Evolutionary conservation across 1,140 invertebrate species (phyloP), one percentile per base, ranked within the genome.

Genomic region (Drosophila orosa): DNA sequence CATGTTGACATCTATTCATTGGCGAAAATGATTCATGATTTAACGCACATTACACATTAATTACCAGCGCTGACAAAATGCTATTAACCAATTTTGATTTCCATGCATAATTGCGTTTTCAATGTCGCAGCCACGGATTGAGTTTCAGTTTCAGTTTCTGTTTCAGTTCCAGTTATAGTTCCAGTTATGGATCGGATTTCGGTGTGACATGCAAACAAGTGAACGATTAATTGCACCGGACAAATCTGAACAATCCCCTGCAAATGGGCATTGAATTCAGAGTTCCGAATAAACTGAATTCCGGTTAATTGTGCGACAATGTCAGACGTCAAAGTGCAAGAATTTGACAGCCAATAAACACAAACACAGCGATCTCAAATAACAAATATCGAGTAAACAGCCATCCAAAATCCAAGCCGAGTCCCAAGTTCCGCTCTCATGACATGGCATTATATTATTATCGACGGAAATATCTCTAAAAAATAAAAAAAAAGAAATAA

Each of bases 271-370:
- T 48, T 71, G 73, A 82, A 78, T 35, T 52, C 19, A 9, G 29
- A 52, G 50, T 52, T 52, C 50, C 50, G 50, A 52, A 52, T 33
- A 12, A 19, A 52, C 29, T 13, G 4, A 52, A 52, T 65, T 82
- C 69, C 74, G 52, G 78, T 76, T 85, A 78, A 85, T 85, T 85
- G 82, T 87, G 69, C 45, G 55, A 71, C 75, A 78, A 78, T 78
- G 74, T 78, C 75, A 78, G 63, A 78, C 75, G 83, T 86, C 80
- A 89, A 87, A 87, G 79, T 87, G 79, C 76, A 89, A 87, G 79
- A 89, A 83, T 89, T 79, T 87, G 84, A 83, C 79, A 79, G 69
- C 55, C 56, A 57, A 71, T 57, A 69, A 68, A 81, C 63, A 42
- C 63, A 42, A 77, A 80, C 47, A 74, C 50, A 25, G 37, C 58